Percentiles rank a stretch among this genome's conserved stretches.
Evolutionary conservation across 2,797 vertebrate species (phyloP).

Genomic region (Cephalopachus bancanus): DNA sequence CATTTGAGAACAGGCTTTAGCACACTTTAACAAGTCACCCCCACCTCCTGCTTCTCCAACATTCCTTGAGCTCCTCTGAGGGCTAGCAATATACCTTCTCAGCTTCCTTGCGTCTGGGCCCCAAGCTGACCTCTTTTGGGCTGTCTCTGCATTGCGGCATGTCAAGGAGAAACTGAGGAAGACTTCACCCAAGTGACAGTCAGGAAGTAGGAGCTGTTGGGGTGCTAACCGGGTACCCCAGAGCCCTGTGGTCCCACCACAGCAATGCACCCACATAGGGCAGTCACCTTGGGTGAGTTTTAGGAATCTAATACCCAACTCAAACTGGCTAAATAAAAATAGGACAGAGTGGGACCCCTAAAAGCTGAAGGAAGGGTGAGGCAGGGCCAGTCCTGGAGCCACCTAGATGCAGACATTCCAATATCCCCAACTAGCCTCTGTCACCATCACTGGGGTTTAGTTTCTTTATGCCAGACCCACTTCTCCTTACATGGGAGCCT

Average conservation of each 20-base stretch:
- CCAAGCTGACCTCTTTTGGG: too few relatives aligned
- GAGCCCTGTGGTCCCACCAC: not conserved
- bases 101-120: too few relatives aligned
- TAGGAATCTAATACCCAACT: not conserved
- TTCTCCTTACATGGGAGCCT: fast-evolving
- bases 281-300: not conserved
- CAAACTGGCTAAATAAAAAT: not conserved
- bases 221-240: not conserved
- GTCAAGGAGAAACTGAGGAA: too few relatives aligned
- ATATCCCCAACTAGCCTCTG: fast-evolving
- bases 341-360: not conserved
- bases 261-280: fast-evolving
- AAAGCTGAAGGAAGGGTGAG: not conserved
- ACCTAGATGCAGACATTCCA: too few relatives aligned
- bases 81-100: too few relatives aligned
- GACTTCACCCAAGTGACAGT: fast-evolving
- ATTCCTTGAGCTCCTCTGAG: too few relatives aligned
- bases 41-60: too few relatives aligned
- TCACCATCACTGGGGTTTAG: fast-evolving
- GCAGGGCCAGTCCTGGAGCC: not conserved
- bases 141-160: too few relatives aligned
- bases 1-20: too few relatives aligned
- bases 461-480: fast-evolving
- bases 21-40: too few relatives aligned
- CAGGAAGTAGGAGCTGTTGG: not conserved